These are phyloP conservation scores for Indicator indicator DNA, from an alignment of 2,113 vertebrate species.

Conservation along the genomic window DNA sequence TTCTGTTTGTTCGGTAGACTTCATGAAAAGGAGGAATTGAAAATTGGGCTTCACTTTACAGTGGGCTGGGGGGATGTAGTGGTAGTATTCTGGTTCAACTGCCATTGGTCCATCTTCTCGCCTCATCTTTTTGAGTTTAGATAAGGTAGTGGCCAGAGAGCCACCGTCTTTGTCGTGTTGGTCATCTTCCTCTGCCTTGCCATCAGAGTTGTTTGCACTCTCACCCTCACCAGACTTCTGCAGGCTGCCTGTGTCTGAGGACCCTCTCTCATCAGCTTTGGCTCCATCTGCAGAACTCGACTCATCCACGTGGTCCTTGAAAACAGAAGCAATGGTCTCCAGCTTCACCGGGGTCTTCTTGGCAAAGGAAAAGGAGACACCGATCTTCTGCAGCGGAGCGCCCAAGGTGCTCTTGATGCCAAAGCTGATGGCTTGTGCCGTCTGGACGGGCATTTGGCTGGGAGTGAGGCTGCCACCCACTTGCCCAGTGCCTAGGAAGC, in stretches of 20 bases:
- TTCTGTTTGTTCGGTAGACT: constrained; percentile 89
- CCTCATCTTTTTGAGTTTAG: constrained; percentile 96
- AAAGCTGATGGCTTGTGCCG: constrained; percentile 79
- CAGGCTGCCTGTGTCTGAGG: constrained; percentile 62
- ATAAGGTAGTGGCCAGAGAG: constrained; percentile 88
- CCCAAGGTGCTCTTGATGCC: constrained; percentile 81
- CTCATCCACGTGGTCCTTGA: constrained; percentile 91
- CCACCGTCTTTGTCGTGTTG: constrained; percentile 82
- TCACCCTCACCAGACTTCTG: constrained; percentile 78
- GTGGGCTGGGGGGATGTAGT: constrained; percentile 95
- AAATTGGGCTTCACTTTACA: constrained; percentile 98
- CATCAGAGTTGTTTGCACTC: constrained; percentile 68
- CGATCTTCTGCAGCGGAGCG: constrained; percentile 87
- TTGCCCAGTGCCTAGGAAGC: constrained; percentile 65
- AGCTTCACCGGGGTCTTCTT: constrained; percentile 96
- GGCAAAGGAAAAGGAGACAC: constrained; percentile 96
- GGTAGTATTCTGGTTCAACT: constrained; percentile 94
- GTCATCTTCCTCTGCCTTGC: constrained; percentile 75
- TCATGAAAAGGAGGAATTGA: constrained; percentile 97
- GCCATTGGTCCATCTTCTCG: constrained; percentile 87
- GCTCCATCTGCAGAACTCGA: constrained; percentile 80
- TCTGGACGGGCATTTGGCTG: constrained; percentile 53
- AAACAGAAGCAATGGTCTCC: constrained; percentile 93
- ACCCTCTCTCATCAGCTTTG: constrained; percentile 80
- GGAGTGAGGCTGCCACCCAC: neutral